A percentile compares a stretch with the other conserved stretches of the same genome.
Evolutionary conservation across 2,797 vertebrate genomes (phyloP).

Genomic region (Eutrigla gurnardus): DNA sequence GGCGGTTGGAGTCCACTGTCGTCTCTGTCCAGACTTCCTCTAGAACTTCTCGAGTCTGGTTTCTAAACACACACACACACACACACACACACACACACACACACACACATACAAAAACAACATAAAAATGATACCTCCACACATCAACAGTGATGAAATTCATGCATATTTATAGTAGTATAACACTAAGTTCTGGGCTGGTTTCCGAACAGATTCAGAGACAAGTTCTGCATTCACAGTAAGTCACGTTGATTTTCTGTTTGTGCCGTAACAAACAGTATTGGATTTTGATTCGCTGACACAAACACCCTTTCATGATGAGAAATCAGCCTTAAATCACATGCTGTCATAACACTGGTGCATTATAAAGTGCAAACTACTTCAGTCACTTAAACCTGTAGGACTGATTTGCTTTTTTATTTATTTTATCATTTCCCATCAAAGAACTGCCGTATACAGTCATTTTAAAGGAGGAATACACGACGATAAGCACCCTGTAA

Average conservation of each 20-base stretch:
- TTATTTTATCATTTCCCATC: not conserved
- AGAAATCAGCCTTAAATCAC: not conserved
- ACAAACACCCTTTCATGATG: slow-evolving; percentile 4
- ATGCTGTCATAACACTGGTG: not conserved
- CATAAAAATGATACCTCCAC: slow-evolving; percentile 7
- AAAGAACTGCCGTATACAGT: not conserved
- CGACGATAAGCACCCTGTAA: not conserved
- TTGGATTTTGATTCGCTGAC: not conserved
- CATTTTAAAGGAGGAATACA: not conserved
- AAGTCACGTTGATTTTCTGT: slow-evolving; percentile 7
- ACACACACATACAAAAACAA: slow-evolving; percentile 42
- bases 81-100: slow-evolving; percentile 52
- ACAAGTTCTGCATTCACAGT: not conserved
- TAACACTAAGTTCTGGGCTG: not conserved
- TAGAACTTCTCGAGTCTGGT: slow-evolving; percentile 94
- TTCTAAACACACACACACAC: slow-evolving; percentile 85
- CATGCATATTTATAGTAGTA: not conserved
- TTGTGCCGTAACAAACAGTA: not conserved
- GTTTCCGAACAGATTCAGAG: slow-evolving; percentile 3
- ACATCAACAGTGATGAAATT: not conserved
- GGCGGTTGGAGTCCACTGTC: slow-evolving; percentile 91
- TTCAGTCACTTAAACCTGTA: not conserved
- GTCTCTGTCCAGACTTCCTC: slow-evolving; percentile 93
- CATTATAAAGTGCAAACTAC: not conserved
- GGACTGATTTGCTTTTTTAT: not conserved